phyloP scores from a whole-genome alignment of 2,888 invertebrate genomes.

The Phengaris arion region DNA sequence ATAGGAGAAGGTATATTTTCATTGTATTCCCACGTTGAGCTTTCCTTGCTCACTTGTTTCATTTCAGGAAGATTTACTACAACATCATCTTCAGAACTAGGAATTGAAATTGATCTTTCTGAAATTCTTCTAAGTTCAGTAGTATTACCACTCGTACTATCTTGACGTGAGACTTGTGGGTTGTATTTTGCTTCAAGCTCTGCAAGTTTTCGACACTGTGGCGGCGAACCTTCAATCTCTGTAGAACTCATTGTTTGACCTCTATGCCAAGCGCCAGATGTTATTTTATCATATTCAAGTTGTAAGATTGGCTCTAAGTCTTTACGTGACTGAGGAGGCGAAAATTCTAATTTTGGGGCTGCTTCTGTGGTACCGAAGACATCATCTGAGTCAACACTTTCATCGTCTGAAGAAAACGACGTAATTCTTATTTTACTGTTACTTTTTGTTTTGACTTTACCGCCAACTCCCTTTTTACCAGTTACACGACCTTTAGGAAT shows the following conservation, averaged over 20 bases:
- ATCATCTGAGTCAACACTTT: slow-evolving; percentile 87
- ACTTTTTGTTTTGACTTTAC: slow-evolving; percentile 80
- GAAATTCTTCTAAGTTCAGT: slow-evolving; percentile 85
- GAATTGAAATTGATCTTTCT: slow-evolving; percentile 86
- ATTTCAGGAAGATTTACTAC: slow-evolving; percentile 78
- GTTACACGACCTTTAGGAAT: slow-evolving; percentile 81
- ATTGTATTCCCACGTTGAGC: slow-evolving; percentile 81
- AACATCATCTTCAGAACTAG: slow-evolving; percentile 87
- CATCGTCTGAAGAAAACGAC: slow-evolving; percentile 87
- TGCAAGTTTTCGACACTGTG: slow-evolving; percentile 83
- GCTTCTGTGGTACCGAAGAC: slow-evolving; percentile 88
- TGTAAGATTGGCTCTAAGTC: slow-evolving; percentile 87
- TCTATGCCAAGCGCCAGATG: slow-evolving; percentile 83
- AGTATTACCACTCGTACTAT: slow-evolving; percentile 81
- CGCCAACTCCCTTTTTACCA: slow-evolving; percentile 76
- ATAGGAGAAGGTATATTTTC: slow-evolving; percentile 83
- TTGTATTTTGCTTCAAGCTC: slow-evolving; percentile 83
- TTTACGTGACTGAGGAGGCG: slow-evolving; percentile 86
- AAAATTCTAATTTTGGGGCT: slow-evolving; percentile 86
- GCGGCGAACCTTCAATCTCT: slow-evolving; percentile 87
- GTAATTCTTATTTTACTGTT: slow-evolving; percentile 87
- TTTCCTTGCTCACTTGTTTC: slow-evolving; percentile 72
- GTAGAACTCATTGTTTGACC: slow-evolving; percentile 88
- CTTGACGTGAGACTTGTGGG: slow-evolving; percentile 75
- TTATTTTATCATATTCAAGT: slow-evolving; percentile 84